These are phyloP conservation scores for Hybognathus amarus DNA, from an alignment of 2,797 vertebrate species.

Conservation along the genomic window DNA sequence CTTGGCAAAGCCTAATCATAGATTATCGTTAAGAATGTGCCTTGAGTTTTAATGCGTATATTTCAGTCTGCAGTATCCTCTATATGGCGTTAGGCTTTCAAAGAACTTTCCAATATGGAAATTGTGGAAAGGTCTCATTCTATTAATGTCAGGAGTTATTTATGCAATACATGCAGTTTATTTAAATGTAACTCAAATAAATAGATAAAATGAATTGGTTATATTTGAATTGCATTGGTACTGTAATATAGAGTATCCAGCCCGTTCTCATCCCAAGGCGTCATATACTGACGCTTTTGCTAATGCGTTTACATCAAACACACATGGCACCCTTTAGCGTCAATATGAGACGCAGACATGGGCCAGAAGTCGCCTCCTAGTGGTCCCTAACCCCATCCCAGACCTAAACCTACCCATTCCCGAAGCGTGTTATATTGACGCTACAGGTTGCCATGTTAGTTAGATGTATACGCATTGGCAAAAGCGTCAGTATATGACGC, in stretches of 20 bases:
- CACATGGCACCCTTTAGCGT: too few relatives aligned
- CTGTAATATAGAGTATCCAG: neutral
- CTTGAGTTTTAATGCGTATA: conserved; percentile 37
- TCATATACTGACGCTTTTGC: too few relatives aligned
- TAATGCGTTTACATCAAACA: too few relatives aligned
- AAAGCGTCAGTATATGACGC: too few relatives aligned
- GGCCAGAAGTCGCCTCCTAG: too few relatives aligned
- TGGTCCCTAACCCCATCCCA: too few relatives aligned
- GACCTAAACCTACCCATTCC: too few relatives aligned
- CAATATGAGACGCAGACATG: too few relatives aligned
- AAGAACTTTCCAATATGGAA: conserved; percentile 1
- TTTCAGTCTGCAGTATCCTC: conserved; percentile 21
- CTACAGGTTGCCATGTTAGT: too few relatives aligned
- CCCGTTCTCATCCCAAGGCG: too few relatives aligned
- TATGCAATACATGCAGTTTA: neutral
- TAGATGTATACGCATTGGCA: too few relatives aligned
- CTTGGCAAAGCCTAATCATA: conserved; percentile 31
- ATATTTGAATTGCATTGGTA: neutral
- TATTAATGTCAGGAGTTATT: neutral
- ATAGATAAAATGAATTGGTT: neutral
- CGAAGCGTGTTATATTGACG: too few relatives aligned
- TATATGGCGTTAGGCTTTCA: conserved; percentile 16
- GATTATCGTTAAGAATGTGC: conserved; percentile 48
- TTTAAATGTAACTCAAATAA: neutral
- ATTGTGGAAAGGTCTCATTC: neutral